phyloP scores from a whole-genome alignment of 2,113 vertebrate species.

The Tetrax tetrax region DNA sequence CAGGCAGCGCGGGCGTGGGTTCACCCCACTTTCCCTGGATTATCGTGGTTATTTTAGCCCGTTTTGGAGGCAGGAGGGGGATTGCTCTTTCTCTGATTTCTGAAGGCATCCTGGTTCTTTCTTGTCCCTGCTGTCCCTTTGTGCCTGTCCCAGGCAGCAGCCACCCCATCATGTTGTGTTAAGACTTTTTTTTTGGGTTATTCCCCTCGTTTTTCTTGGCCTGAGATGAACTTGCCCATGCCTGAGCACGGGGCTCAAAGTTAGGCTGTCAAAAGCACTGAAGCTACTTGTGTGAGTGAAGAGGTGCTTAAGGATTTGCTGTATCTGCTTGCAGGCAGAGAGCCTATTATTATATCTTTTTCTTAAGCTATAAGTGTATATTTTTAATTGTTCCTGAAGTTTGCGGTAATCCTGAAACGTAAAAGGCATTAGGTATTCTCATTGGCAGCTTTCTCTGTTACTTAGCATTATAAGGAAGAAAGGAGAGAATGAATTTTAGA shows the following conservation, averaged over 20 bases:
- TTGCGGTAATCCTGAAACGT: not conserved
- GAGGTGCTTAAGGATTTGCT: slow-evolving; percentile 27
- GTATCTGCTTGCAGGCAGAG: slow-evolving; percentile 2
- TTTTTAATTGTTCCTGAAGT: slow-evolving; percentile 42
- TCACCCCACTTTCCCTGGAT: not conserved
- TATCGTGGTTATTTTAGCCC: not conserved
- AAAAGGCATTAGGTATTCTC: not conserved
- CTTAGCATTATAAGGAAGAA: not conserved
- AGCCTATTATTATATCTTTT: not conserved
- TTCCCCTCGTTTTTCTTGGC: not conserved
- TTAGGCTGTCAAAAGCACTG: not conserved
- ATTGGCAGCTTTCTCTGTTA: not conserved
- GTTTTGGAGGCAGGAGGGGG: not conserved
- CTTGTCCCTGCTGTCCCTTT: not conserved
- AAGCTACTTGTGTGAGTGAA: not conserved
- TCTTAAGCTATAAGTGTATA: not conserved
- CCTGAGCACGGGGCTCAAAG: not conserved
- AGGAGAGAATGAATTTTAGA: not conserved
- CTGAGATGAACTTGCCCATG: not conserved
- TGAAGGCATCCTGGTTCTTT: not conserved
- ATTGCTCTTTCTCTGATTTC: not conserved
- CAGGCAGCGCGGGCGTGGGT: fast-evolving
- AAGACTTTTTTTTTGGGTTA: not conserved
- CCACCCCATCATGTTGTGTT: fast-evolving
- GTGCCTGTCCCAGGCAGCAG: not conserved